Evolutionary conservation across 2,888 invertebrate species (phyloP), one percentile per base, ranked within the genome.

Genomic region (Tetrapedia diversipes): DNA sequence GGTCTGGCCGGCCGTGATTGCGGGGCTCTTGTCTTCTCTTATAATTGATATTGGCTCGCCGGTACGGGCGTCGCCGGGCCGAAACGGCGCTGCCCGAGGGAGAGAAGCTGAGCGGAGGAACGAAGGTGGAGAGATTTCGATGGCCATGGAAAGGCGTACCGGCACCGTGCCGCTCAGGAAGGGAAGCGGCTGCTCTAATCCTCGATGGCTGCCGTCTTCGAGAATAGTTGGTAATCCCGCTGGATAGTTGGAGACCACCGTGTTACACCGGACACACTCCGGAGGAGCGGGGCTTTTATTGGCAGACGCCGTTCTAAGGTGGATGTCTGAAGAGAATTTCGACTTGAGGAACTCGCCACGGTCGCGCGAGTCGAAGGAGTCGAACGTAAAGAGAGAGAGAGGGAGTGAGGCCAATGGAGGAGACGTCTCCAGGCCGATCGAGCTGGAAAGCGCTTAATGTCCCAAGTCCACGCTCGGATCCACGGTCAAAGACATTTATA

Each of bases 171-270:
- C n/a, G n/a, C n/a, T 73, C 69, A n/a, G 75, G 69, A 73, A 73
- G 81, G 84, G 80, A 74, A 74, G 67, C 73, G 81, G 79, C 80
- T 66, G 82, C 82, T 80, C 83, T 85, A 85, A 85, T 85, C 85
- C 85, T 78, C 81, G 85, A 85, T 85, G 83, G 85, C 69, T 87
- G n/a, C 87, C 91, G 90, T 91, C 91, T 91, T 91, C 89, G 89
- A 86, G 89, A 90, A 91, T 91, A 90, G 89, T 89, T 89, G 86
- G 89, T 91, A 91, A 91, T 91, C 91, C 91, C 89, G 84, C 77
- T 87, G 91, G 90, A 91, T 91, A 91, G 91, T 90, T 90, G 88
- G 90, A 91, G 91, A 91, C 91, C 91, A 90, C 88, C 88, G 88
- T 90, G 89, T 91, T 91, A 89, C 84, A 82, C 88, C 87, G 88